Evolutionary conservation across 2,797 vertebrate genomes (phyloP), one percentile per base, ranked within the genome.

Genomic region (Takifugu rubripes): DNA sequence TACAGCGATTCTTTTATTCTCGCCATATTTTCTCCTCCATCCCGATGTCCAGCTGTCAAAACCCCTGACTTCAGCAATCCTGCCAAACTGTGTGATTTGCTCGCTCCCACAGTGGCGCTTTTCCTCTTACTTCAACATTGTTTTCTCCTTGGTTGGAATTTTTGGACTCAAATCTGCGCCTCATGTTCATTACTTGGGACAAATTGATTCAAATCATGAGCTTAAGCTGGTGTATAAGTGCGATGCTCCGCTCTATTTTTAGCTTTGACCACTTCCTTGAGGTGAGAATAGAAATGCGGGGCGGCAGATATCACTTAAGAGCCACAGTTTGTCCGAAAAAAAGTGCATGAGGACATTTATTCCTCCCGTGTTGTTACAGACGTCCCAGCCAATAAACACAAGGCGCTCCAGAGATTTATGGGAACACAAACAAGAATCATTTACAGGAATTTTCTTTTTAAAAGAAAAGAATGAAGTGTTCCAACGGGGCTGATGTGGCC

Each of bases 1-100:
- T 77, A 64, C 74, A 76, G 48, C 56, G 49, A 25, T 62, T 66
- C 55, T 40, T 75, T 42, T 82, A 79, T 83, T 82, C 75, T 59
- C 3, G 5, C 56, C 64, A 70, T 69, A 69, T 84, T 76, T 68
- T 73, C 54, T n/a, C 42, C 16, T 64, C 24, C 36, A 36, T 33
- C 36, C 24, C 5, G 21, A 52, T 52, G 43, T n/a, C 68, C 78
- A 88, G 85, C 87, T 88, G 81, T 87, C 81, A 69, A 87, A 88
- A 86, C 77, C 33, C 55, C 61, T 83, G 82, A 83, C 69, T 36
- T 11, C 33, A 82, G 44, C 64, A 46, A 51, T 55, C 56, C 10
- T 45, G 55, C 3, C 10, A 12, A 12, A 36, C 1, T 64, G 55
- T 81, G 81, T 75, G 42, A 53, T 75, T 68, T 59, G 49, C 43